phyloP scores from a whole-genome alignment of 2,888 invertebrate species.

The Chrysina gloriosa region DNA sequence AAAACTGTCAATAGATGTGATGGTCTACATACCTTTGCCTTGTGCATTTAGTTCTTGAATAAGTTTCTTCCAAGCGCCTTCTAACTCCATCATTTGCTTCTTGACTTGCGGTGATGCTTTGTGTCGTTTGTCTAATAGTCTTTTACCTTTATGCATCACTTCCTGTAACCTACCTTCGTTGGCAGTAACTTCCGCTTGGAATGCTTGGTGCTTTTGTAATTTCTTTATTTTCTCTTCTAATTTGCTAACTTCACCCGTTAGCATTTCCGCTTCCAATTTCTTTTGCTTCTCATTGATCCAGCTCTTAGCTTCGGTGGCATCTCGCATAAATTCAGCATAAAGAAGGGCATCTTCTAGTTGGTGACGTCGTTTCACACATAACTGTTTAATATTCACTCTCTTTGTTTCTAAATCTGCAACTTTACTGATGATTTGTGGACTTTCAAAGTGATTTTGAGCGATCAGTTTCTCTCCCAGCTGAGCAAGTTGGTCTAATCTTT shows the following conservation, averaged over 20 bases:
- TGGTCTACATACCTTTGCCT: conserved; percentile 51
- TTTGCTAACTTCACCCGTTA: conserved; percentile 80
- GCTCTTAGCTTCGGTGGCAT: conserved; percentile 88
- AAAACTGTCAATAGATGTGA: conserved; percentile 29
- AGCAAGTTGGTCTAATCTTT: conserved; percentile 83
- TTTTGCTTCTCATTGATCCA: conserved; percentile 95
- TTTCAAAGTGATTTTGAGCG: conserved; percentile 92
- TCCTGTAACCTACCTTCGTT: conserved; percentile 88
- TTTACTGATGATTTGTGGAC: conserved; percentile 80
- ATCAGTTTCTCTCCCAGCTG: conserved; percentile 89
- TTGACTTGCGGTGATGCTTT: conserved; percentile 77
- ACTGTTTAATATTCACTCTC: conserved; percentile 75
- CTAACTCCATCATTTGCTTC: conserved; percentile 76
- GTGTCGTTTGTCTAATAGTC: conserved; percentile 77
- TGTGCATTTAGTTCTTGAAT: conserved; percentile 71
- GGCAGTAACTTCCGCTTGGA: conserved; percentile 91
- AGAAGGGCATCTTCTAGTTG: conserved; percentile 82
- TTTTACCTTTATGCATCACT: conserved; percentile 79
- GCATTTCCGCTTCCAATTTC: conserved; percentile 84
- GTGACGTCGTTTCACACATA: conserved; percentile 75
- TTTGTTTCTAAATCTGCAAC: conserved; percentile 80
- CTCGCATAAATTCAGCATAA: conserved; percentile 91
- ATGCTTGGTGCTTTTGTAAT: conserved; percentile 93
- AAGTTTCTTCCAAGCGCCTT: conserved; percentile 80
- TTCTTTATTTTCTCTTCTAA: conserved; percentile 96